Percentiles rank a stretch among this genome's conserved stretches.
These are phyloP conservation scores for Geococcyx californianus DNA, from an alignment of 2,113 vertebrate genomes.

Conservation along the genomic window DNA sequence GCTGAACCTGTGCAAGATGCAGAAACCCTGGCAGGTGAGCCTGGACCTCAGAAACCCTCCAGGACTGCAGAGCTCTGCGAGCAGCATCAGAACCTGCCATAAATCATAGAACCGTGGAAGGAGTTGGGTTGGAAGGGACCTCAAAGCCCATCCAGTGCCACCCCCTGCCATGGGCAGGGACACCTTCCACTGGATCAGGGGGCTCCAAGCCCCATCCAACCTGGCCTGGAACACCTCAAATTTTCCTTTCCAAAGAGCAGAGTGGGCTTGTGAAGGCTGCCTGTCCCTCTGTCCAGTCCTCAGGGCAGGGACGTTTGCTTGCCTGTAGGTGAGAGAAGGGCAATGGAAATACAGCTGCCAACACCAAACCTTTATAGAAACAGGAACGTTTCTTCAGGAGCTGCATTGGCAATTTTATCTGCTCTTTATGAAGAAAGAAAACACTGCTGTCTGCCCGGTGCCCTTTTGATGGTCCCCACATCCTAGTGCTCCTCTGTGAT, in stretches of 20 bases:
- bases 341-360: not conserved
- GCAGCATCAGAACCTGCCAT: not conserved
- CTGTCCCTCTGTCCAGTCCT: not conserved
- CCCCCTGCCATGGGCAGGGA: too few species aligned
- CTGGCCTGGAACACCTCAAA: too few species aligned
- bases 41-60: not conserved
- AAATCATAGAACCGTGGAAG: too few species aligned
- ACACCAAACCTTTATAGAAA: rapidly evolving
- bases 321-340: not conserved
- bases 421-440: not conserved
- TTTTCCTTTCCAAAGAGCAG: not conserved
- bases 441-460: not conserved
- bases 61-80: not conserved
- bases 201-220: too few species aligned
- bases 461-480: not conserved
- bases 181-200: too few species aligned
- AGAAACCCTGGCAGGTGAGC: not conserved
- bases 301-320: not conserved
- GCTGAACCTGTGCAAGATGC: not conserved
- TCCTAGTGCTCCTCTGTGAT: rapidly evolving
- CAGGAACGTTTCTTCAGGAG: not conserved
- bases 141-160: too few species aligned
- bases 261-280: not conserved
- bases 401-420: not conserved
- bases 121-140: too few species aligned